phyloP scores from a whole-genome alignment of 1,140 invertebrate species.

The Anagrus nilaparvatae region DNA sequence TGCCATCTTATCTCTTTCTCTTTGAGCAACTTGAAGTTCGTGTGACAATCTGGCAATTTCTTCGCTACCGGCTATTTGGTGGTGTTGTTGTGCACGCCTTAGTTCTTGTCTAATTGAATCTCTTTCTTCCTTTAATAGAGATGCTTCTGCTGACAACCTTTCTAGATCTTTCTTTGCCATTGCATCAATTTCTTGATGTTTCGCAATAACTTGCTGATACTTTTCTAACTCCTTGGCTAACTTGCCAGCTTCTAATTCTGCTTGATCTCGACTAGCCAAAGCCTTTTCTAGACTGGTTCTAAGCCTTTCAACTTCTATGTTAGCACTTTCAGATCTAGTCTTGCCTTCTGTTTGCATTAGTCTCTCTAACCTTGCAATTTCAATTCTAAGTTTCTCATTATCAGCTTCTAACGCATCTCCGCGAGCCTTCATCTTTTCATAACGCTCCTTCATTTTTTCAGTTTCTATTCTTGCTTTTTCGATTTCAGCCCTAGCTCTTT shows the following conservation, averaged over 20 bases:
- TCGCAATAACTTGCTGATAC: slow-evolving; percentile 66
- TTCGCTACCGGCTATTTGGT: slow-evolving; percentile 49
- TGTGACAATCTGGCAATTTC: slow-evolving; percentile 53
- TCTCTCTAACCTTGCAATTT: slow-evolving; percentile 58
- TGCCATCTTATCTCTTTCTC: slow-evolving; percentile 63
- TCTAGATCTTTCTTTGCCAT: slow-evolving; percentile 73
- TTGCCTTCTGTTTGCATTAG: slow-evolving; percentile 47
- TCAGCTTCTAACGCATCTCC: slow-evolving; percentile 61
- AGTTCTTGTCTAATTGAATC: slow-evolving; percentile 59
- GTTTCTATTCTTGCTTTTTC: slow-evolving; percentile 74
- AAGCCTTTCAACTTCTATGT: slow-evolving; percentile 69
- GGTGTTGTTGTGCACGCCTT: slow-evolving; percentile 54
- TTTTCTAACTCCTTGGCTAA: slow-evolving; percentile 80
- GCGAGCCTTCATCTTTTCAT: slow-evolving; percentile 67
- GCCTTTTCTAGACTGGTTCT: slow-evolving; percentile 80
- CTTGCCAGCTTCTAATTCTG: slow-evolving; percentile 73
- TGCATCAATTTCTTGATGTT: slow-evolving; percentile 71
- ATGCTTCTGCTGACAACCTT: slow-evolving; percentile 66
- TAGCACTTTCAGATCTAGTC: slow-evolving; percentile 38
- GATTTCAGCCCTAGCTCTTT: slow-evolving; percentile 65
- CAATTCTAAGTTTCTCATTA: slow-evolving; percentile 60
- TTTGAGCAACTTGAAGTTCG: slow-evolving; percentile 56
- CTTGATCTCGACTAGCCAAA: slow-evolving; percentile 63
- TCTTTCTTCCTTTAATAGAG: slow-evolving; percentile 68
- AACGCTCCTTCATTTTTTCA: slow-evolving; percentile 72